Evolutionary conservation across 1,140 invertebrate species (phyloP).

Genomic region (Nilaparvata lugens): DNA sequence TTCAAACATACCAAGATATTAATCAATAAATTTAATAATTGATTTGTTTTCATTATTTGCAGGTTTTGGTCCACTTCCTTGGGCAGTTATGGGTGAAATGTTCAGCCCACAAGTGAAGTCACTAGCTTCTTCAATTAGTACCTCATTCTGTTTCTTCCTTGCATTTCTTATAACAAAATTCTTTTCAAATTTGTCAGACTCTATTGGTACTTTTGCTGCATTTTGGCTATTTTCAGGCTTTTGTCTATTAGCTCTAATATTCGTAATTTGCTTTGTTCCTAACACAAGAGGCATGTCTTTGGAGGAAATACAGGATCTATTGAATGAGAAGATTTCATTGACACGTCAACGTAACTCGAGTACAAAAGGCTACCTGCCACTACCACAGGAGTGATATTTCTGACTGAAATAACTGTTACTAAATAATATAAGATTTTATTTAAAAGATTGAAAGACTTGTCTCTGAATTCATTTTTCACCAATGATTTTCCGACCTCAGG

Average conservation of each 20-base stretch:
- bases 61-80: slow-evolving; percentile 73
- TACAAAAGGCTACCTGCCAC: too few species aligned
- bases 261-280: slow-evolving; percentile 56
- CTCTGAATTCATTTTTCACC: too few species aligned
- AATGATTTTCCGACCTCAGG: too few species aligned
- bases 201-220: slow-evolving; percentile 53
- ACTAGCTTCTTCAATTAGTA: slow-evolving; percentile 60
- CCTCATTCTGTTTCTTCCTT: slow-evolving; percentile 66
- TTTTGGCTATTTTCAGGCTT: slow-evolving; percentile 72
- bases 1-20: too few species aligned
- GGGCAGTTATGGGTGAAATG: slow-evolving; percentile 76
- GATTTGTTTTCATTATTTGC: slow-evolving; percentile 21
- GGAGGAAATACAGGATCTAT: slow-evolving; percentile 60
- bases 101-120: slow-evolving; percentile 68
- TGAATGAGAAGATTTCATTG: slow-evolving; percentile 33
- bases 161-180: slow-evolving; percentile 71
- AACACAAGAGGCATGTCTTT: slow-evolving; percentile 74
- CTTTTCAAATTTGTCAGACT: slow-evolving; percentile 47
- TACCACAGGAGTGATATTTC: too few species aligned
- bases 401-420: too few species aligned
- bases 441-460: too few species aligned
- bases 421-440: too few species aligned
- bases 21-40: too few species aligned
- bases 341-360: background rate
- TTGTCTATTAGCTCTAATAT: slow-evolving; percentile 53